A percentile compares a stretch with the other conserved stretches of the same genome.
Conservation (phyloP, 1,140 invertebrate genomes). For the Colletes latitarsis region DNA sequence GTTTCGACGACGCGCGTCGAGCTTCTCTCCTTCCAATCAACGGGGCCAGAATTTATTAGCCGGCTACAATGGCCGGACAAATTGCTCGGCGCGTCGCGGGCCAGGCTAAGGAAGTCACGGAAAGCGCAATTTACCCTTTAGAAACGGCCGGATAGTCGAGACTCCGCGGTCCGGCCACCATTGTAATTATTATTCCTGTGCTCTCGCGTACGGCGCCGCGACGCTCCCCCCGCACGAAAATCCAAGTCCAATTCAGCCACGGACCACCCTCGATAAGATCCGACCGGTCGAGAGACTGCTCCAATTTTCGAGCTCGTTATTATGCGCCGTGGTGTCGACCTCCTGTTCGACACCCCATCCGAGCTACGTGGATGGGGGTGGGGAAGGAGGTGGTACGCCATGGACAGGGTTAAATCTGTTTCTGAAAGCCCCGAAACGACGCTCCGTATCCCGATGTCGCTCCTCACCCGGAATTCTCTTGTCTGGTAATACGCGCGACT, state of each 20-base stretch:
- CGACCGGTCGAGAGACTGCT: conserved; percentile 11
- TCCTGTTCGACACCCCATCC: neutral
- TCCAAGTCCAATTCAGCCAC: conserved; percentile 32
- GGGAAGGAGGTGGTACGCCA: too few species aligned
- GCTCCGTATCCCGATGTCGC: conserved; percentile 20
- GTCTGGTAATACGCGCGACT: conserved; percentile 15
- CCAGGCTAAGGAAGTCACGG: neutral
- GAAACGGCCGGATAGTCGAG: neutral
- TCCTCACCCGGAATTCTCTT: neutral
- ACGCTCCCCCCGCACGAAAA: conserved; percentile 18
- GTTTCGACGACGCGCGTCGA: neutral
- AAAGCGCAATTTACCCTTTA: conserved; percentile 32
- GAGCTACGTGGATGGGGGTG: too few species aligned
- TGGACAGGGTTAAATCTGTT: conserved; percentile 48
- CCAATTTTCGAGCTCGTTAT: conserved; percentile 46
- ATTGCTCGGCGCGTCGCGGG: conserved; percentile 12
- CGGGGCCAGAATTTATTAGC: conserved; percentile 36
- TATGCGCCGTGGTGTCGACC: conserved; percentile 30
- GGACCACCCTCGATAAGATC: conserved; percentile 31
- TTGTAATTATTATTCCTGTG: conserved; percentile 33
- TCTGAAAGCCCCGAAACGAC: conserved; percentile 46
- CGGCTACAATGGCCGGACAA: conserved; percentile 16
- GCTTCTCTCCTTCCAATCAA: conserved; percentile 13
- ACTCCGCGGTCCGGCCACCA: neutral
- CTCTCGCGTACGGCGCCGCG: neutral